These are phyloP conservation scores for Myripristis jacobus DNA, from an alignment of 2,797 vertebrate genomes.

Conservation along the genomic window DNA sequence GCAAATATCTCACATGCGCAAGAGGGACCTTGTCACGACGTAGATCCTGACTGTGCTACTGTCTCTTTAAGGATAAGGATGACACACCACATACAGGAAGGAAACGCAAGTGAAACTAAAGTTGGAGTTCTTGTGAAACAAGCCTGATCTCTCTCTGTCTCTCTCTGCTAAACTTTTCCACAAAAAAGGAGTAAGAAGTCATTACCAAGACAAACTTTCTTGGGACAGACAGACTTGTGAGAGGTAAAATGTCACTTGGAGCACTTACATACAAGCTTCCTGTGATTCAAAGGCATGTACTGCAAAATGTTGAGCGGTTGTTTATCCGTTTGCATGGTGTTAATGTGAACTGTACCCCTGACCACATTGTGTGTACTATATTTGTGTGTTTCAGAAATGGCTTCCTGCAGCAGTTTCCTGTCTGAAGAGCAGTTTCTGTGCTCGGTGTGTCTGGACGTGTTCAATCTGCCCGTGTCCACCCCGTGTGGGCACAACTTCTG, in stretches of 20 bases:
- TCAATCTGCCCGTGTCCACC: constrained; percentile 66
- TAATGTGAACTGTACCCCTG: neutral
- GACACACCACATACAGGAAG: neutral
- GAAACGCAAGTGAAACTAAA: constrained; percentile 50
- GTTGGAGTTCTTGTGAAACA: neutral
- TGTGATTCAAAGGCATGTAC: neutral
- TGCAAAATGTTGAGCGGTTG: neutral
- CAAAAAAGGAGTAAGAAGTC: constrained; percentile 23
- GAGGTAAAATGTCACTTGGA: neutral
- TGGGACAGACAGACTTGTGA: neutral
- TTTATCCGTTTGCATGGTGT: neutral
- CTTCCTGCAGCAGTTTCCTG: constrained; percentile 47
- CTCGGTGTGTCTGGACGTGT: constrained; percentile 69
- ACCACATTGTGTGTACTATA: neutral
- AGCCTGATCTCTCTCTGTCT: fast-evolving
- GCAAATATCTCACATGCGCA: no score
- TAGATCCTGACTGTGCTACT: neutral
- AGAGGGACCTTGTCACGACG: no score
- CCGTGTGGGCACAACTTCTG: constrained; percentile 79
- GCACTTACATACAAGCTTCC: neutral
- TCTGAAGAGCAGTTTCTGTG: constrained; percentile 71
- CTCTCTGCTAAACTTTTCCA: neutral
- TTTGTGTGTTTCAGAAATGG: constrained; percentile 64
- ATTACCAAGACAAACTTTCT: neutral
- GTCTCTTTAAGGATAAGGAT: constrained; percentile 60